Conservation (phyloP, 2,888 invertebrate genomes). For the Metallyticus violacea region DNA sequence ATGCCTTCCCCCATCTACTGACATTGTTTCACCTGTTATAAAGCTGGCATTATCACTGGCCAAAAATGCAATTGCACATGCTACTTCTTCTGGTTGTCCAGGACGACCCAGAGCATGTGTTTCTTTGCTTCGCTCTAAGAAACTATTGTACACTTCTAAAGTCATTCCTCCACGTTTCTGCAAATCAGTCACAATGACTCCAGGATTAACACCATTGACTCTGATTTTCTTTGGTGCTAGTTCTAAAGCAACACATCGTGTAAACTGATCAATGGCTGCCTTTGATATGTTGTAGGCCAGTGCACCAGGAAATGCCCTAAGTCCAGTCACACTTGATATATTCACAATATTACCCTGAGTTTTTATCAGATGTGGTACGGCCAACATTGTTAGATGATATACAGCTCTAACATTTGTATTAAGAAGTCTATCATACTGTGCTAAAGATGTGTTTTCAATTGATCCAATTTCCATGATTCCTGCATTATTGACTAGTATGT, state of each 20-base stretch:
- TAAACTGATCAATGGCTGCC: constrained; percentile 91
- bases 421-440: constrained; percentile 87
- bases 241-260: constrained; percentile 87
- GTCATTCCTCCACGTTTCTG: constrained; percentile 84
- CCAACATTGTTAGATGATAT: constrained; percentile 80
- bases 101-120: constrained; percentile 92
- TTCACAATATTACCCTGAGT: constrained; percentile 91
- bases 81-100: constrained; percentile 82
- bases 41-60: constrained; percentile 86
- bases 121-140: constrained; percentile 77
- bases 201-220: constrained; percentile 91
- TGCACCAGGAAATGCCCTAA: constrained; percentile 85
- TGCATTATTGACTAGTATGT: constrained; percentile 88
- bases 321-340: constrained; percentile 91
- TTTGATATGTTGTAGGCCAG: constrained; percentile 92
- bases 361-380: constrained; percentile 80
- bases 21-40: constrained; percentile 84
- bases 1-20: constrained; percentile 93
- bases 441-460: constrained; percentile 81
- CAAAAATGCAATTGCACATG: constrained; percentile 85
- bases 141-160: constrained; percentile 78
- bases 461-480: constrained; percentile 69
- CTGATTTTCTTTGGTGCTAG: constrained; percentile 69
- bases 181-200: constrained; percentile 86
- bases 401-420: constrained; percentile 83